Percentiles rank a stretch among this genome's conserved stretches.
phyloP scores from a whole-genome alignment of 2,113 vertebrate species.

The Ramphastos sulfuratus region DNA sequence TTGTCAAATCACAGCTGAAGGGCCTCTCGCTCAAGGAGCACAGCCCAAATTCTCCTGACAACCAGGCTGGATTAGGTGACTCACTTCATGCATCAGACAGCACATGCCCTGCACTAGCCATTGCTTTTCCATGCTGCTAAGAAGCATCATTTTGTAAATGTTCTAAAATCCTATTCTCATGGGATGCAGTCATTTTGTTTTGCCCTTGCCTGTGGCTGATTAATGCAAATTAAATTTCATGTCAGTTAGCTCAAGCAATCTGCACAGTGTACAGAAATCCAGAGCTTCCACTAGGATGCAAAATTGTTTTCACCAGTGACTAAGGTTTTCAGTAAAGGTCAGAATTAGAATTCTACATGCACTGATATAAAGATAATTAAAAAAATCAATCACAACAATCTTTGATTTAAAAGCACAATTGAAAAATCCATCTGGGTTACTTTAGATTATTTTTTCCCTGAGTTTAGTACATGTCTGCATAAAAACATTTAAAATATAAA shows the following conservation, averaged over 20 bases:
- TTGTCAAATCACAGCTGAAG: neutral
- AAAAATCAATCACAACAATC: neutral
- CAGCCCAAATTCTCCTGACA: slow-evolving; percentile 18
- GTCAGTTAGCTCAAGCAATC: neutral
- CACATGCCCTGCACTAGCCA: neutral
- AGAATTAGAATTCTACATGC: neutral
- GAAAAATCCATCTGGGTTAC: neutral
- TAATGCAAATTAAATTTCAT: neutral
- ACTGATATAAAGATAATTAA: neutral
- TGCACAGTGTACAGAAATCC: neutral
- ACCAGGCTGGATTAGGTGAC: neutral
- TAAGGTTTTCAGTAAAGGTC: neutral
- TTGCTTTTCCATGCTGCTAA: neutral
- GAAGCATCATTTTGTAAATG: neutral
- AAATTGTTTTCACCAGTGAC: neutral
- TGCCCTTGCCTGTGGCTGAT: neutral
- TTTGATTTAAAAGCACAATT: neutral
- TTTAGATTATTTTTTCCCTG: neutral
- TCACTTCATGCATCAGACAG: neutral
- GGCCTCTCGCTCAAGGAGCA: neutral
- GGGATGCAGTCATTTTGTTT: neutral
- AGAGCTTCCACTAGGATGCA: neutral
- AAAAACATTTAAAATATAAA: slow-evolving; percentile 1
- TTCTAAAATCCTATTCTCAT: neutral
- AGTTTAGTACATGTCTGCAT: neutral